These are phyloP conservation scores for Empidonax traillii DNA, from an alignment of 2,113 vertebrate genomes.

Conservation along the genomic window DNA sequence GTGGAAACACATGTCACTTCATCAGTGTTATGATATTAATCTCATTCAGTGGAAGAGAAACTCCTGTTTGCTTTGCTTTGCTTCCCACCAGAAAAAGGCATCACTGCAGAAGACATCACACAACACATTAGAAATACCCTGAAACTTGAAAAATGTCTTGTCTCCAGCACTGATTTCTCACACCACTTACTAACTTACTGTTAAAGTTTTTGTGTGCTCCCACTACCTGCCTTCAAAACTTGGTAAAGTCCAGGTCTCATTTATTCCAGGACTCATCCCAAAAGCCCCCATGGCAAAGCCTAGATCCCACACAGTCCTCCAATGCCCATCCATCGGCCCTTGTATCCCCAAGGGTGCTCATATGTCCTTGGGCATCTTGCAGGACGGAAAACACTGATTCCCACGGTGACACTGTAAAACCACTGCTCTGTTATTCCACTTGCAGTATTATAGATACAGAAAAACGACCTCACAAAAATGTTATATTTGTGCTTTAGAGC, in stretches of 20 bases:
- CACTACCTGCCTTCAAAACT: not conserved
- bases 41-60: not conserved
- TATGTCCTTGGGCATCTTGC: not conserved
- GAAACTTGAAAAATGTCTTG: not conserved
- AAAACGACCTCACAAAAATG: not conserved
- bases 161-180: not conserved
- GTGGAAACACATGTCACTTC: not conserved
- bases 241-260: fast-evolving
- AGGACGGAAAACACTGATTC: not conserved
- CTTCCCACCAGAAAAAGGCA: not conserved
- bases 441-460: not conserved
- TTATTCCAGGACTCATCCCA: not conserved
- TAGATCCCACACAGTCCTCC: not conserved
- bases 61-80: not conserved
- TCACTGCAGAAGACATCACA: not conserved
- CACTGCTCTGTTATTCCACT: not conserved
- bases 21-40: not conserved
- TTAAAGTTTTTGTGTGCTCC: not conserved
- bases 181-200: not conserved
- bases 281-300: not conserved
- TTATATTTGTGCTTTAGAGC: not conserved
- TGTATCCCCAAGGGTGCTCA: not conserved
- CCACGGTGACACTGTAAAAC: not conserved
- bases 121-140: not conserved
- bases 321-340: fast-evolving